A percentile compares a stretch with the other conserved stretches of the same genome.
These are phyloP conservation scores for Gorsachius magnificus DNA, from an alignment of 2,797 vertebrate species.

Conservation along the genomic window DNA sequence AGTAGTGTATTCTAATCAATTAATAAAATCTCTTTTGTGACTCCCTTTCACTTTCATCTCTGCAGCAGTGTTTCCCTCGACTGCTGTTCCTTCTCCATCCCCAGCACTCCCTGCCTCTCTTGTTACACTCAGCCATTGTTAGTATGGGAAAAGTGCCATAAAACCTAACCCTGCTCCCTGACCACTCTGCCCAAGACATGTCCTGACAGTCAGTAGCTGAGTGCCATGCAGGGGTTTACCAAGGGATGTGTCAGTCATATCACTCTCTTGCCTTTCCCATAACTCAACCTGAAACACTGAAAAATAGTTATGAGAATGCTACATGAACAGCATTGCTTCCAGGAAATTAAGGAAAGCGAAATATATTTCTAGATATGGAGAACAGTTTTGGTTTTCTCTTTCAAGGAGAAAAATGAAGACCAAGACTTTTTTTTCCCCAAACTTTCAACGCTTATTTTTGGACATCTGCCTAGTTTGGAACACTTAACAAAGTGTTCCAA, in stretches of 20 bases:
- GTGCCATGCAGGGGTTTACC: not conserved
- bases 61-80: not conserved
- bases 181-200: fast-evolving
- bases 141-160: not conserved
- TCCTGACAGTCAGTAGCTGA: not conserved
- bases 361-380: not conserved
- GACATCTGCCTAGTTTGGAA: not conserved
- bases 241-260: not conserved
- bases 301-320: not conserved
- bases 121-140: not conserved
- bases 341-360: not conserved
- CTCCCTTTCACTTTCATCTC: not conserved
- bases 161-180: not conserved
- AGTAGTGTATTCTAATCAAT: not conserved
- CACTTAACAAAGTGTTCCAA: not conserved
- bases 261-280: not conserved
- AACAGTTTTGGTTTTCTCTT: not conserved
- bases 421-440: fast-evolving
- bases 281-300: not conserved
- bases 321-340: not conserved
- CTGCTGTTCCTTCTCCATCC: not conserved
- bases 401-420: not conserved
- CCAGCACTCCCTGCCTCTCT: not conserved
- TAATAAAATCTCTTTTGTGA: not conserved
- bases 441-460: not conserved